Evolutionary conservation across 1,140 invertebrate genomes (phyloP).

Genomic region (Homalodisca vitripennis): DNA sequence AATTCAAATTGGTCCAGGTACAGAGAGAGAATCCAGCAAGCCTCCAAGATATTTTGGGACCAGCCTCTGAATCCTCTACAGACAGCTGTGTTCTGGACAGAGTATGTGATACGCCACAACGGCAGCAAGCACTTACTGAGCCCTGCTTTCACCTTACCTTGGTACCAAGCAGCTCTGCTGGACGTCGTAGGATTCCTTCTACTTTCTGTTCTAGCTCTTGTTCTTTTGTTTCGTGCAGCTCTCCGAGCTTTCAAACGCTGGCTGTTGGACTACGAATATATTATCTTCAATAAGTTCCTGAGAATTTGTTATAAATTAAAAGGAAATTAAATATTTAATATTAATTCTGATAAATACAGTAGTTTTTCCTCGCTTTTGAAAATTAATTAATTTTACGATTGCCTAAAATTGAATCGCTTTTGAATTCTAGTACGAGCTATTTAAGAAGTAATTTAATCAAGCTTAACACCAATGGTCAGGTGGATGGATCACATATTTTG

Average conservation of each 20-base stretch:
- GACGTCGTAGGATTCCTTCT: background rate
- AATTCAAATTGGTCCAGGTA: slow-evolving; percentile 46
- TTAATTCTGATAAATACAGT: no score
- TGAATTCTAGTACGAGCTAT: no score
- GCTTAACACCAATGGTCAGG: no score
- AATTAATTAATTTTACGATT: no score
- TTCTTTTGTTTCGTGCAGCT: background rate
- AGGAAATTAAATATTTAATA: background rate
- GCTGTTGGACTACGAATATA: background rate
- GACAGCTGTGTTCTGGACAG: slow-evolving; percentile 55
- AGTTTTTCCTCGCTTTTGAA: no score
- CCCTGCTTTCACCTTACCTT: background rate
- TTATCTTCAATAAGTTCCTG: background rate
- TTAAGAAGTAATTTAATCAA: no score
- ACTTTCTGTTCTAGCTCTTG: no score
- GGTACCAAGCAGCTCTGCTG: background rate
- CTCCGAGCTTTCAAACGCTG: background rate
- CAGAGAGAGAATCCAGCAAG: slow-evolving; percentile 43
- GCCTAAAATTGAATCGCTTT: no score
- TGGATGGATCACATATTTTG: no score
- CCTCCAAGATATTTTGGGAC: slow-evolving; percentile 47
- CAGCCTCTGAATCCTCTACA: slow-evolving; percentile 48
- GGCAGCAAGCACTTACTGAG: slow-evolving; percentile 50
- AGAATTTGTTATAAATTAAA: background rate
- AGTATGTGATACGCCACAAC: slow-evolving; percentile 55